Evolutionary conservation across 2,797 vertebrate species (phyloP), one percentile per base, ranked within the genome.

Genomic region (Cichlasoma orientale): DNA sequence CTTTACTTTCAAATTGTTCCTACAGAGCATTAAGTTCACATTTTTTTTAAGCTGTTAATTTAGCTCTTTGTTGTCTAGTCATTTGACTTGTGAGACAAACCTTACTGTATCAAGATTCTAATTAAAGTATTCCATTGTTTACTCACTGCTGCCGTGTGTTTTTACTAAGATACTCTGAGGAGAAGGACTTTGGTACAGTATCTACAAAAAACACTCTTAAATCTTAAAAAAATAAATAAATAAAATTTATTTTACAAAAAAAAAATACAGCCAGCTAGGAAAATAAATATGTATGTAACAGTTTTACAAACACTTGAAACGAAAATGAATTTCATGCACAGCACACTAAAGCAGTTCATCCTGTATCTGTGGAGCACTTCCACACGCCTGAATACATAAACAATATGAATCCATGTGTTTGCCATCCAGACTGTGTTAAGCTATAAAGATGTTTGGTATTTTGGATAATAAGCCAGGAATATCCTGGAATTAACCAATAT

Each of bases 201-300:
- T 55, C 16, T n/a, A 19, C 21, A 56, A 27, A 33, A 25, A 71
- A 56, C 16, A 27, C 36, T 56, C 14, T 52, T 52, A 47, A 29
- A 52, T 44, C 41, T 41, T 41, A 44, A 44, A 44, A 16, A 16
- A 44, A 41, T 14, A 44, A 44, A 44, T 14, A 18, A 16, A 52
- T 8, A 52, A n/a, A 7, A 89, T 92, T 92, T 93, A 93, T 92
- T 93, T 92, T 88, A 90, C 78, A 90, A 88, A 87, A 83, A 66
- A 82, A 47, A 79, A 76, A 36, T 25, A 89, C 77, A 92, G 4
- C 56, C 44, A 41, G 18, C 63, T 89, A 86, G 79, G 76, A 80
- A 88, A 93, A 94, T 94, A 94, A 95, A 94, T 94, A 93, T 4
- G 16, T 80, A 89, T 81, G 88, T 71, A 68, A 87, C 23, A 89